Evolutionary conservation across 2,113 vertebrate species (phyloP).

Genomic region (Harpagus bidentatus): DNA sequence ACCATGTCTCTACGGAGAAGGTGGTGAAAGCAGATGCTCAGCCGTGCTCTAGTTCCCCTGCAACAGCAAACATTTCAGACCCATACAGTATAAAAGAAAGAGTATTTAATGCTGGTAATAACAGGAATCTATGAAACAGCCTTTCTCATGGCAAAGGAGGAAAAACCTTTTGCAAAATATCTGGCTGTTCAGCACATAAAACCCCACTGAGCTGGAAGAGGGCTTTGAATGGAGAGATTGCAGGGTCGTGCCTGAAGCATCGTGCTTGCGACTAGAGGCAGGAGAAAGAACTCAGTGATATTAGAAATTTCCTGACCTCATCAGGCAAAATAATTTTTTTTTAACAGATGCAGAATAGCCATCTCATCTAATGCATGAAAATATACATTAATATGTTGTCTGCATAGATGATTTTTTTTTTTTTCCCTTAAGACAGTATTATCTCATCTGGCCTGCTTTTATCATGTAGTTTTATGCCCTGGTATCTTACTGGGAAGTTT

Average conservation of each 20-base stretch:
- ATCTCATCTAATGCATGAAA: neutral
- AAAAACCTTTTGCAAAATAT: neutral
- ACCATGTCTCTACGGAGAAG: fast-evolving
- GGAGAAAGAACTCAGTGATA: neutral
- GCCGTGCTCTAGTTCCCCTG: fast-evolving
- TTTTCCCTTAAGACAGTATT: fast-evolving
- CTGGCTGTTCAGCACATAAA: neutral
- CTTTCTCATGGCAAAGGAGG: neutral
- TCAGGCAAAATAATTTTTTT: neutral
- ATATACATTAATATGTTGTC: too few relatives aligned
- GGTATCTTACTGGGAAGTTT: neutral
- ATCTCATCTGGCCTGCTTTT: neutral
- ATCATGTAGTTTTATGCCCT: neutral
- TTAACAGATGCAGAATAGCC: neutral
- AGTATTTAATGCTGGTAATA: neutral
- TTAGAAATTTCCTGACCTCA: neutral
- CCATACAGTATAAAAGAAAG: fast-evolving
- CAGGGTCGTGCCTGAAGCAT: fast-evolving
- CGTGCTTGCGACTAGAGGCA: fast-evolving
- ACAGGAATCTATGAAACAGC: neutral
- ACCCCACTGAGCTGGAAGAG: neutral
- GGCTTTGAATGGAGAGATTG: fast-evolving
- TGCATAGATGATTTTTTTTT: neutral
- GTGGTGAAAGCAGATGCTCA: fast-evolving
- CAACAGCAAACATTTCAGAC: neutral